Conservation (phyloP, 2,113 vertebrate genomes). For the Candoia aspera region DNA sequence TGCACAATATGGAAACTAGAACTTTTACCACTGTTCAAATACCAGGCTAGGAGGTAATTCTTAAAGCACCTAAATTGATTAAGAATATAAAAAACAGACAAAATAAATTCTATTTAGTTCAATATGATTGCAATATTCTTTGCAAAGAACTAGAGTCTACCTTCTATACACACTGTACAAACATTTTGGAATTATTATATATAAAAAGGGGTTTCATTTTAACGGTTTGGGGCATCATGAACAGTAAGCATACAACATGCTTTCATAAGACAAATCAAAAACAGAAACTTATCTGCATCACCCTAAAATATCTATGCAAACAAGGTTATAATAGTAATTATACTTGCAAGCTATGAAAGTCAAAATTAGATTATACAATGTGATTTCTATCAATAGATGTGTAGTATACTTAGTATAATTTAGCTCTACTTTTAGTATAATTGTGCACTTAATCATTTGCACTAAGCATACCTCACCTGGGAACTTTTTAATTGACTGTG, state of each 20-base stretch:
- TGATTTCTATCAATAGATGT: slow-evolving; percentile 20
- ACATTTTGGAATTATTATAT: neutral
- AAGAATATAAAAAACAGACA: neutral
- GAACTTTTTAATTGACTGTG: slow-evolving; percentile 50
- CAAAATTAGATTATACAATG: slow-evolving; percentile 27
- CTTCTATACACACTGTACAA: neutral
- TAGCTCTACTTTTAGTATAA: slow-evolving; percentile 57
- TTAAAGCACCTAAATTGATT: neutral
- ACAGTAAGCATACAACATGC: neutral
- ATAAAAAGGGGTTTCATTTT: neutral
- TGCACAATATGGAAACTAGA: neutral
- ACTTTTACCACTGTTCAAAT: neutral
- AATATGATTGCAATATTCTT: neutral
- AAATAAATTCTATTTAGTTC: neutral
- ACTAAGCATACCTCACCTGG: slow-evolving; percentile 40
- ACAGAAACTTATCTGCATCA: slow-evolving; percentile 15
- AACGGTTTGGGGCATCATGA: neutral
- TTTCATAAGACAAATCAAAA: slow-evolving; percentile 1
- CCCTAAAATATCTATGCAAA: slow-evolving; percentile 36
- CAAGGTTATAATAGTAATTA: slow-evolving; percentile 32
- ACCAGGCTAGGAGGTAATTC: neutral
- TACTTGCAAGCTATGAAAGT: slow-evolving; percentile 28
- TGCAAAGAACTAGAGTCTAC: neutral
- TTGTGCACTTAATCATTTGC: slow-evolving; percentile 56
- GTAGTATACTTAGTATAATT: slow-evolving; percentile 46